Evolutionary conservation across 2,888 invertebrate genomes (phyloP), one percentile per base, ranked within the genome.

Genomic region (Sacculina carcini): DNA sequence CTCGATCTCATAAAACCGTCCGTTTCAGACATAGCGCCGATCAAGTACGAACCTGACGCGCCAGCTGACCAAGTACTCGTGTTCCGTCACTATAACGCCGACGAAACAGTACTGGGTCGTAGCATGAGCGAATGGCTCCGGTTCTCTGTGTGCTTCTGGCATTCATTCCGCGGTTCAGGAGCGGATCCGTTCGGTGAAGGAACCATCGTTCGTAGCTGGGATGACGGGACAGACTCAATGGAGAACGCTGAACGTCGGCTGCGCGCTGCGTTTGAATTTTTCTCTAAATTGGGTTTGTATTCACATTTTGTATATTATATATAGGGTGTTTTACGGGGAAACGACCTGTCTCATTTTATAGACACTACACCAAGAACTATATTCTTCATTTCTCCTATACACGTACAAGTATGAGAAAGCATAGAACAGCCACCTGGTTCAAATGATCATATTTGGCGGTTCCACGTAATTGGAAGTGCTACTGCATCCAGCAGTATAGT

Each of bases 41-140:
- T 75, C 53, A 68, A 70, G 53, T 75, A 69, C 63, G 71, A 70
- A 59, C 71, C 70, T 34, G 67, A 70, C 62, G 69, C 72, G 7
- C 62, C 66, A 0, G 63, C 69, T 1, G 66, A 65, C 5, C 74
- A 75, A 34, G 66, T 67, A 0, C 57, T 69, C 32, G 67, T 66
- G 44, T 77, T 70, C 62, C 73, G 73, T 14, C 70, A 73, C 61
- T 76, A 75, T 63, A 73, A 71, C 62, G 62, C 68, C 4, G 56
- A 61, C 3, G 72, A 76, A 66, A 65, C 73, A 14, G 62, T 76
- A 1, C 68, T 71, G 58, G 73, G 74, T 1, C 66, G 68, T 9
- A 61, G 70, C 1, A 73, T 77, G 73, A 74, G 75, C 56, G 76
- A 77, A 14, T 77, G 76, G 76, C 65, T 76, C 16, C 68, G 73